These are phyloP conservation scores for Accipiter superciliosus DNA, from an alignment of 2,797 vertebrate species.

Conservation along the genomic window DNA sequence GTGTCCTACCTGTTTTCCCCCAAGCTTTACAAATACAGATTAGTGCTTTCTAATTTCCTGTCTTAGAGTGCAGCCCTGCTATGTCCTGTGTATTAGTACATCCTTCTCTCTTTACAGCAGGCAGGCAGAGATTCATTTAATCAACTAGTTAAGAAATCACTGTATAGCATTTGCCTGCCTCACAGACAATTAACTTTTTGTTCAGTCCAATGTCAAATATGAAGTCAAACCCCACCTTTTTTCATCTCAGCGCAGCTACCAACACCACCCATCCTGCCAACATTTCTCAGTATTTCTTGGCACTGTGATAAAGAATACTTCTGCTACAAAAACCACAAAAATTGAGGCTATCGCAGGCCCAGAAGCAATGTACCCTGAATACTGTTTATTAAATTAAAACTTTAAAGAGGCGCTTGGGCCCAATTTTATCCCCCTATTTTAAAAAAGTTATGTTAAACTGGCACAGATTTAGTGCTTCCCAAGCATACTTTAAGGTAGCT, in stretches of 20 bases:
- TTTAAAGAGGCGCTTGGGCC: not conserved
- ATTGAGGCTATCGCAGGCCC: not conserved
- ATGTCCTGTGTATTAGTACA: accelerated
- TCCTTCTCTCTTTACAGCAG: not conserved
- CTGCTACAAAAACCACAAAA: not conserved
- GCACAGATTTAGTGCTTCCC: not conserved
- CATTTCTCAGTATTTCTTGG: not conserved
- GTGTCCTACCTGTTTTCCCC: not conserved
- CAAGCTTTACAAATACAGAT: not conserved
- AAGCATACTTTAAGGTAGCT: not conserved
- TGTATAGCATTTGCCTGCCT: not conserved
- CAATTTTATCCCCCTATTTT: not conserved
- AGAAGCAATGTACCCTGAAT: not conserved
- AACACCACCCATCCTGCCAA: not conserved
- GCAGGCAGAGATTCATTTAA: not conserved
- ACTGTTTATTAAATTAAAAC: not conserved
- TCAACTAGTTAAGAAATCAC: not conserved
- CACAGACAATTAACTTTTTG: not conserved
- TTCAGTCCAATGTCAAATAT: not conserved
- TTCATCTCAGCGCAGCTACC: not conserved
- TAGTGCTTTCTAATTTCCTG: not conserved
- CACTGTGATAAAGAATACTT: not conserved
- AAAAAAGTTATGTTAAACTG: not conserved
- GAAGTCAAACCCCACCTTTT: not conserved
- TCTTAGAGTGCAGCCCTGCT: not conserved